Base-by-base conservation (phyloP, 2,888 invertebrate species). In the Diaperis boleti region DNA sequence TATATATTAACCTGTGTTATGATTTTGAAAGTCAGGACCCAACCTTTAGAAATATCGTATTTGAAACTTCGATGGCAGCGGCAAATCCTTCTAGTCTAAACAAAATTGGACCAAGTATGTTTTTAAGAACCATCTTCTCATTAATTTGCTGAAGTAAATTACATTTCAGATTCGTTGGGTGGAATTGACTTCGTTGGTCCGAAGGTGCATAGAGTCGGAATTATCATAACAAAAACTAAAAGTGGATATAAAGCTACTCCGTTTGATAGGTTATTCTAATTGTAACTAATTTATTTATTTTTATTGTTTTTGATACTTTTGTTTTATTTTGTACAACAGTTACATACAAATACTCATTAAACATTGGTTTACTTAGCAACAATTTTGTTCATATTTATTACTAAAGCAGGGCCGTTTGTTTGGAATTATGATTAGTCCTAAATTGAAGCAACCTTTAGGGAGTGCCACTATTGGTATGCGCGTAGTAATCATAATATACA, bases 161-260 rank as follows among this genome's bases (percentile, higher is more conserved):
- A 5, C n/a, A 5, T 33, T 33, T 33, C 4, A 33, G 33, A 33
- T 33, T 11, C 33, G 1, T 11, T 11, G 2, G 10, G 11, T n/a
- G 33, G 4, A n/a, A 33, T n/a, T 39, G 13, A 39, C 8, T 7
- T 39, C n/a, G 18, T 1, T 10, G 10, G 11, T 42, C 20, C 35
- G 6, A 14, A 35, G 7, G 11, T 13, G 15, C 18, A 50, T 20
- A 33, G 20, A 55, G 22, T 56, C 10, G 64, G 64, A 4, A 45
- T 64, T 7, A 11, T 60, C 1, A 60, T 64, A 8, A n/a, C 8
- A 8, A 60, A 26, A 18, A 49, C 50, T 2, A 15, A 13, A 26
- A 42, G 17, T 11, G 64, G 60, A 2, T 64, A 64, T 42, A 60
- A 26, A 56, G 42, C 56, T 11, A 35, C n/a, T 15, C 20, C 47